Evolutionary conservation across 2,888 invertebrate genomes (phyloP), one percentile per base, ranked within the genome.

Genomic region (Oligia strigilis): DNA sequence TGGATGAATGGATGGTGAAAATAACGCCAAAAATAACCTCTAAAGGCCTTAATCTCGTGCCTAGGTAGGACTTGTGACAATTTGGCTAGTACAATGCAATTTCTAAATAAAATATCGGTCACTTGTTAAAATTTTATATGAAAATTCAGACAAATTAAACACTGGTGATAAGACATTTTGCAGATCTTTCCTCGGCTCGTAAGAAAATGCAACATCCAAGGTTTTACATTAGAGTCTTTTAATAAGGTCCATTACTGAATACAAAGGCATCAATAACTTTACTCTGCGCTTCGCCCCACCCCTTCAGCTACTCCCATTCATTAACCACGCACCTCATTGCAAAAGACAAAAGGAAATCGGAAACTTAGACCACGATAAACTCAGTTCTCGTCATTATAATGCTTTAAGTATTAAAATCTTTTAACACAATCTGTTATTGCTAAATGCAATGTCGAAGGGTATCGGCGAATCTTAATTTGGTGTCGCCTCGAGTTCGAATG

Each of bases 361-460:
- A 89, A 77, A 76, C 85, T 80, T 8, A 67, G 55, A 29, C 76
- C 19, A 36, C 78, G 55, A 84, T 89, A 81, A 79, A 72, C 65
- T n/a, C 1, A 17, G 36, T 70, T 69, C 55, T 60, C 64, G 74
- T 64, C 74, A 88, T 78, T 78, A 81, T 78, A 83, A 83, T 70
- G 74, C 29, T 67, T 67, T 65, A 67, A 58, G 76, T 74, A 58
- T 80, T 72, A 43, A 69, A 82, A 88, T 89, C 82, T 81, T 76
- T 87, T 66, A 75, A 62, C 80, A 77, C 65, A 64, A 87, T 87
- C 88, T 55, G 67, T 81, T 60, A 84, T 83, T 84, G 46, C 81
- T 58, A 49, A 80, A 87, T 13, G 5, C 5, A 36, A 70, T 76
- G 82, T 87, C 88, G 78, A 4, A 89, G 88, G 85, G 78, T 88